Base-by-base conservation (phyloP, 2,797 vertebrate species). In the Eurystomus glaucurus region DNA sequence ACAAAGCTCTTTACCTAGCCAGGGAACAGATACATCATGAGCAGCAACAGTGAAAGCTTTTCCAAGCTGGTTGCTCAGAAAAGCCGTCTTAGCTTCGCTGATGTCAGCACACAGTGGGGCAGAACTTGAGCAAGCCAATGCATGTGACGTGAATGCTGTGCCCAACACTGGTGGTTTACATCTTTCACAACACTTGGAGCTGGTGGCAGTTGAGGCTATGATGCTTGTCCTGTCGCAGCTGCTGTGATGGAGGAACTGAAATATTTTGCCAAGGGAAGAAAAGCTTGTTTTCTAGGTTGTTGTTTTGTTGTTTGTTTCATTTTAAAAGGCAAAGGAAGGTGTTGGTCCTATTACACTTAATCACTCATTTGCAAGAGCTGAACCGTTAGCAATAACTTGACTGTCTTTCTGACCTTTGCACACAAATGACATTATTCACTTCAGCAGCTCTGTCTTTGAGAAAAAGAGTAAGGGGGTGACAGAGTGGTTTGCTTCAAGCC, bases 401-500 rank as follows among this genome's bases (percentile, higher is more conserved):
- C 6, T 2, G 2, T 10, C 31, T 31, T 71, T 64, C n/a, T 72
- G 72, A 48, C 43, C 43, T 33, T 55, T 62, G 51, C 50, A 43
- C 23, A 52, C 28, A 37, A 61, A 62, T 50, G 41, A 33, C 7
- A 46, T 54, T 19, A 46, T 25, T 48, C 45, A 69, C 26, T 77
- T 72, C 48, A 90, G 76, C 52, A 88, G 52, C 29, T 93, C 77
- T 64, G 31, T 39, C 76, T 78, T 74, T 25, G 50, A 35, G 35
- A 35, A 33, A 68, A 90, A 88, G 43, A n/a, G 45, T 60, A 84
- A 41, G 21, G 29, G n/a, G 61, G 35, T 26, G 21, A 60, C 48
- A 61, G 35, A n/a, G n/a, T 35, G 71, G 58, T 57, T 74, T 94
- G 46, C 65, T 84, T 96, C 61, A 37, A 89, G 28, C 33, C 55